Evolutionary conservation across 1,140 invertebrate genomes (phyloP).

Genomic region (Bacillus rossius): DNA sequence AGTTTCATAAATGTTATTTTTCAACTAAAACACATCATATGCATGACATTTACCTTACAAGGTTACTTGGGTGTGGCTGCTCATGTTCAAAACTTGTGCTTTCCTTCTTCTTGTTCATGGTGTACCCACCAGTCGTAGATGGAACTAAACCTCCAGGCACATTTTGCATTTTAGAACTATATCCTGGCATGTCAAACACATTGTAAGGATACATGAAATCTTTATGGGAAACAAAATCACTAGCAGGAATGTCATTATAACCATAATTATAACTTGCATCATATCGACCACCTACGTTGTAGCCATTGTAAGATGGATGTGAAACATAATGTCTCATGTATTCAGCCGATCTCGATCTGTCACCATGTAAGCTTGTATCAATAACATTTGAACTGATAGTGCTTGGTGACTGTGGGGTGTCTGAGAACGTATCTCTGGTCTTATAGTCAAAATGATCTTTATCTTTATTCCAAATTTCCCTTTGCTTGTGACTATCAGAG

Average conservation of each 20-base stretch:
- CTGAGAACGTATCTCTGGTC: slow-evolving; percentile 8
- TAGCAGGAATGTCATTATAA: slow-evolving; percentile 14
- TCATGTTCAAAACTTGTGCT: slow-evolving; percentile 64
- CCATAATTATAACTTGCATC: slow-evolving; percentile 31
- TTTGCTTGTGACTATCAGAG: neutral
- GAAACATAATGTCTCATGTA: slow-evolving; percentile 15
- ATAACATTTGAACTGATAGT: slow-evolving; percentile 5
- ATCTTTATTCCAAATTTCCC: slow-evolving; percentile 15
- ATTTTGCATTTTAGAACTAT: slow-evolving; percentile 29
- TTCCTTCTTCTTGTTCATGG: slow-evolving; percentile 47
- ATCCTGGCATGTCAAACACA: slow-evolving; percentile 30
- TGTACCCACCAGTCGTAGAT: slow-evolving; percentile 11
- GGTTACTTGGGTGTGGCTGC: slow-evolving; percentile 50
- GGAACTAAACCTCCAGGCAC: slow-evolving; percentile 14
- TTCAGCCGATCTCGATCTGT: slow-evolving; percentile 16
- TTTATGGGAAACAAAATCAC: slow-evolving; percentile 17
- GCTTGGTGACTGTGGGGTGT: slow-evolving; percentile 6
- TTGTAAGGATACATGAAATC: slow-evolving; percentile 24
- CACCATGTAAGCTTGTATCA: slow-evolving; percentile 9
- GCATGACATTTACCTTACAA: slow-evolving; percentile 44
- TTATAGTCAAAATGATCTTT: slow-evolving; percentile 15
- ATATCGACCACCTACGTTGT: slow-evolving; percentile 12
- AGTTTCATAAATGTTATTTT: too few species aligned
- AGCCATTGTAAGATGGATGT: slow-evolving; percentile 12
- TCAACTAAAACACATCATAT: too few species aligned